phyloP scores from a whole-genome alignment of 23 tunicate species.

The Corella eumyota region DNA sequence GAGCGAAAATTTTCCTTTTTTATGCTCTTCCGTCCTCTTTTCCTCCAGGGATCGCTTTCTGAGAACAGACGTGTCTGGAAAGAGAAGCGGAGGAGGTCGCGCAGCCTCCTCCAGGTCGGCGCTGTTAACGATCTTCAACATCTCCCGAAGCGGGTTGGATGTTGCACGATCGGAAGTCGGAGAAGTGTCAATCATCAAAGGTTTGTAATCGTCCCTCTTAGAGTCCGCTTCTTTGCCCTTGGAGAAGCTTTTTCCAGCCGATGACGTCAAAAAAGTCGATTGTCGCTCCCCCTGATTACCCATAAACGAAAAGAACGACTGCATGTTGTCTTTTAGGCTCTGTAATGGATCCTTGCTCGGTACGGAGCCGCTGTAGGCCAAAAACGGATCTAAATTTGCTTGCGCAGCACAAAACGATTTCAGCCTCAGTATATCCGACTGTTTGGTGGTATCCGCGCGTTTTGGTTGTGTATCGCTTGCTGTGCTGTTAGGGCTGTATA shows the following conservation, averaged over 20 bases:
- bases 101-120: conserved; percentile 16
- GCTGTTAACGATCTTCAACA: conserved; percentile 62
- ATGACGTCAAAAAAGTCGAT: not conserved
- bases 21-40: not conserved
- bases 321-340: conserved; percentile 38
- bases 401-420: too few species aligned
- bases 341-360: conserved; percentile 36
- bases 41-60: not conserved
- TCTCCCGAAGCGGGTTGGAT: conserved; percentile 73
- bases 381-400: too few species aligned
- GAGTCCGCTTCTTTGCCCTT: not conserved
- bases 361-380: conserved; percentile 11
- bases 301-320: conserved; percentile 16
- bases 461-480: too few species aligned
- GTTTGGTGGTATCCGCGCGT: too few species aligned
- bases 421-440: too few species aligned
- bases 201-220: conserved; percentile 3
- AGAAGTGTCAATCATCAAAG: conserved; percentile 1
- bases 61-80: not conserved
- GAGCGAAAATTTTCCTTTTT: conserved; percentile 15
- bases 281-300: not conserved
- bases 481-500: too few species aligned
- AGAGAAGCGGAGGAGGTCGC: not conserved
- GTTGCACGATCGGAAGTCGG: not conserved
- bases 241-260: not conserved